Conservation (phyloP, 1,140 invertebrate genomes). For the Tyrophagus putrescentiae region DNA sequence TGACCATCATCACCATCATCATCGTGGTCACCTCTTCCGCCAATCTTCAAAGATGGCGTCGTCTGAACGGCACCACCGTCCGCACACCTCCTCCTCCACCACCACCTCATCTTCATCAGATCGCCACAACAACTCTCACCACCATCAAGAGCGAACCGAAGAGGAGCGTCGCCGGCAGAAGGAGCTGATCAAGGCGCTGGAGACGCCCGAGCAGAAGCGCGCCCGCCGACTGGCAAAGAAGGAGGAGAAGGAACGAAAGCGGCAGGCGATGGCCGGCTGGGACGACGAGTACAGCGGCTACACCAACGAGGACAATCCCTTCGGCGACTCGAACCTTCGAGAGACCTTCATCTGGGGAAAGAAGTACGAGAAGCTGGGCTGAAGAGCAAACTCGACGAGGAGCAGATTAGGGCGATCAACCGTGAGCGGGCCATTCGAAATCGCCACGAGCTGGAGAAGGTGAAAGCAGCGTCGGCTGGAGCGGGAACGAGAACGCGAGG, state of each 20-base stretch:
- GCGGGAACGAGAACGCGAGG: constrained; percentile 72
- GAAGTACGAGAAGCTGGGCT: constrained; percentile 88
- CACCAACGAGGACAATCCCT: constrained; percentile 95
- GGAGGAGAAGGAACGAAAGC: constrained; percentile 70
- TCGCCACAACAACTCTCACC: background rate
- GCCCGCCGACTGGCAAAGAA: constrained; percentile 71
- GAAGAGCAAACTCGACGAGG: constrained; percentile 54
- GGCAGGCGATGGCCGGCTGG: constrained; percentile 85
- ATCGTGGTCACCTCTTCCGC: too few relatives aligned
- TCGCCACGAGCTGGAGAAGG: constrained; percentile 49
- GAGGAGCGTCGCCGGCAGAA: constrained; percentile 57
- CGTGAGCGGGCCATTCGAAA: constrained; percentile 78
- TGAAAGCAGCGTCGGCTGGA: constrained; percentile 77
- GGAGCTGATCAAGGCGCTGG: constrained; percentile 66
- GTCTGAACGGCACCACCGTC: too few relatives aligned
- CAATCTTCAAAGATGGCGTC: too few relatives aligned
- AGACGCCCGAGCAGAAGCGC: constrained; percentile 89
- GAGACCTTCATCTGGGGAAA: constrained; percentile 93
- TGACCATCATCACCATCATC: too few relatives aligned
- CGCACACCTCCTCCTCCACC: too few relatives aligned
- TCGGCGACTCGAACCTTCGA: constrained; percentile 83
- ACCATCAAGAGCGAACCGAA: constrained; percentile 44
- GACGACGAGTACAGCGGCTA: constrained; percentile 86
- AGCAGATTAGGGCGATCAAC: constrained; percentile 70
- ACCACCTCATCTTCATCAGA: constrained; percentile 1